Conservation (phyloP, 2,888 invertebrate species). For the Automeris io region DNA sequence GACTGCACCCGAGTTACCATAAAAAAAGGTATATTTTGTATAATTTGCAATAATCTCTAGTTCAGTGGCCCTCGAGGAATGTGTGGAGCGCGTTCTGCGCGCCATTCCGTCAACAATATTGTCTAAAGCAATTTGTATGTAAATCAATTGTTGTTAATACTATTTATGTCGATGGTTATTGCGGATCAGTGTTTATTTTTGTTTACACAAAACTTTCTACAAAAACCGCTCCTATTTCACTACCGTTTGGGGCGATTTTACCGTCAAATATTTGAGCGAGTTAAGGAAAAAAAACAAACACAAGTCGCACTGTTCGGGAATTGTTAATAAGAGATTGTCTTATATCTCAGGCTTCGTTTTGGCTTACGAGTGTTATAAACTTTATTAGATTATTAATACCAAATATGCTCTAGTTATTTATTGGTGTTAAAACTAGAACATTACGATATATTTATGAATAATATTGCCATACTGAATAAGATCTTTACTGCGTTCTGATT, state of each 20-base stretch:
- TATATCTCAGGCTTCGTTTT: constrained; percentile 31
- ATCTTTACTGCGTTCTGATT: too few species aligned
- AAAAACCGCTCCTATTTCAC: constrained; percentile 29
- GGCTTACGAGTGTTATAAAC: constrained; percentile 59
- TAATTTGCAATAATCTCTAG: constrained; percentile 14
- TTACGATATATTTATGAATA: too few species aligned
- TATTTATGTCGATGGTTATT: constrained; percentile 74
- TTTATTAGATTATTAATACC: constrained; percentile 71
- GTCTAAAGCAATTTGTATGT: constrained; percentile 77
- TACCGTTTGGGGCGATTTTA: constrained; percentile 23
- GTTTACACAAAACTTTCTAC: constrained; percentile 26
- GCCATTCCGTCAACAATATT: constrained; percentile 74
- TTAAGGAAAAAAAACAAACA: constrained; percentile 48
- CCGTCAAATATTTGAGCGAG: constrained; percentile 17
- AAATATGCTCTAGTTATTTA: constrained; percentile 46
- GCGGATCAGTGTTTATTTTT: constrained; percentile 69
- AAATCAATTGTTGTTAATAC: constrained; percentile 77
- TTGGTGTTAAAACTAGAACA: constrained; percentile 27
- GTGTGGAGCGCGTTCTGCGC: constrained; percentile 65
- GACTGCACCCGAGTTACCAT: too few species aligned
- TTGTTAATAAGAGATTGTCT: constrained; percentile 65
- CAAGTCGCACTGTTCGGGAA: constrained; percentile 57
- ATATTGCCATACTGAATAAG: too few species aligned
- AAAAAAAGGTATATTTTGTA: too few species aligned
- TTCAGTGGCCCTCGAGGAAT: constrained; percentile 32